Conservation (phyloP, 2,888 invertebrate genomes). For the Temnothorax rugatulus region DNA sequence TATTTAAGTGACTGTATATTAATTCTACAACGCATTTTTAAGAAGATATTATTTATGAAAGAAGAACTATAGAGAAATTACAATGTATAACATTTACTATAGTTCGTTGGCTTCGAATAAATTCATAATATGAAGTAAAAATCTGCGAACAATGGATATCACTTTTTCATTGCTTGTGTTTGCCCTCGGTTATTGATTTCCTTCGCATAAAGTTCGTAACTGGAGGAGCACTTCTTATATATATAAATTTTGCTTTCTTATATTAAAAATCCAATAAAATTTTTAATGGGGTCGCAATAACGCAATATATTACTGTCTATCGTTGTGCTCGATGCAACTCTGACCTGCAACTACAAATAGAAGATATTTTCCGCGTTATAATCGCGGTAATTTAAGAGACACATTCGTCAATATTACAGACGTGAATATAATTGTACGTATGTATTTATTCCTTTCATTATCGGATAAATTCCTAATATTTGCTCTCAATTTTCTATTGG, state of each 20-base stretch:
- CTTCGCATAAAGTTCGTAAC: neutral
- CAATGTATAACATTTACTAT: neutral
- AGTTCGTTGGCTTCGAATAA: neutral
- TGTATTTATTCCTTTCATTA: neutral
- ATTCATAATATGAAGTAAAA: constrained; percentile 9
- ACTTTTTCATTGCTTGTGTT: neutral
- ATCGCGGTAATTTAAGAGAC: neutral
- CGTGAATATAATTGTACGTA: neutral
- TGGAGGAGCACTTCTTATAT: neutral
- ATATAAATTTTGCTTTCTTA: constrained; percentile 30
- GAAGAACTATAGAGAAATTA: neutral
- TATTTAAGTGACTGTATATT: neutral
- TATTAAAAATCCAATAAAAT: constrained; percentile 61
- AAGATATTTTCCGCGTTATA: constrained; percentile 5
- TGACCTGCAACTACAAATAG: neutral
- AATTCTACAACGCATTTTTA: neutral
- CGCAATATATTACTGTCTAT: constrained; percentile 26
- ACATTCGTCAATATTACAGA: neutral
- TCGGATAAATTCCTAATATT: neutral
- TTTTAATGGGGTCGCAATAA: constrained; percentile 65
- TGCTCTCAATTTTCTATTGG: neutral
- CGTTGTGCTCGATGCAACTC: constrained; percentile 12
- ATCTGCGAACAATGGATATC: neutral
- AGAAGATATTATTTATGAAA: neutral
- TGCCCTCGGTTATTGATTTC: constrained; percentile 21